Base-by-base conservation (phyloP, 2,888 invertebrate genomes). In the Aphrophora alni region DNA sequence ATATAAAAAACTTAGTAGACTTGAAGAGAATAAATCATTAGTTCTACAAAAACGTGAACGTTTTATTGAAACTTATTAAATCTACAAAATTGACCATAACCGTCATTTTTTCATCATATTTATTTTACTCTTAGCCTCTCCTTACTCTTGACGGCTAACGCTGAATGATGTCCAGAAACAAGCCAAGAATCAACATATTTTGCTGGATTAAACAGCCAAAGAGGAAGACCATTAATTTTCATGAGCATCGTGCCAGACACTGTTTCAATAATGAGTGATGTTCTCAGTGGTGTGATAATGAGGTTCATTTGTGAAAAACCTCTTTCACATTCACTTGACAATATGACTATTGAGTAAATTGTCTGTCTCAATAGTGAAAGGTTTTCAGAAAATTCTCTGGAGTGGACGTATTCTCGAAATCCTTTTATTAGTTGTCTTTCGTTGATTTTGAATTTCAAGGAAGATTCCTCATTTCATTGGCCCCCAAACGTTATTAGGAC, bases 321-420 rank as follows among this genome's bases (percentile, higher is more conserved):
- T 72, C 72, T 72, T 27, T 72, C 72, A 72, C 28, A 72, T 27
- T 72, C 72, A 25, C 72, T 72, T 12, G 72, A 27, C 27, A 27
- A 72, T n/a, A 72, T 27, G 1, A 27, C 28, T 7, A 25, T 72
- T 27, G 28, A 72, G 21, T 27, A 3, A 7, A 72, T 72, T 72
- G 72, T 26, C 38, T 38, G 25, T 21, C 26, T 72, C 38, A 72
- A 72, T n/a, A 27, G 72, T 1, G n/a, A 26, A 12, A 72, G 26
- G 12, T 21, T 27, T 0, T 27, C 27, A 2, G 72, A 14, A 4
- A 71, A 26, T 27, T 2, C 24, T 71, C 3, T 71, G 24, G 71
- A 26, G 27, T 72, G 38, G 27, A 72, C 10, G 21, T 72, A 72
- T 21, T 72, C 72, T 27, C 72, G 28, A 14, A 72, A 72, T 7